Evolutionary conservation across 2,797 vertebrate genomes (phyloP).

Genomic region (Glyptemys insculpta): DNA sequence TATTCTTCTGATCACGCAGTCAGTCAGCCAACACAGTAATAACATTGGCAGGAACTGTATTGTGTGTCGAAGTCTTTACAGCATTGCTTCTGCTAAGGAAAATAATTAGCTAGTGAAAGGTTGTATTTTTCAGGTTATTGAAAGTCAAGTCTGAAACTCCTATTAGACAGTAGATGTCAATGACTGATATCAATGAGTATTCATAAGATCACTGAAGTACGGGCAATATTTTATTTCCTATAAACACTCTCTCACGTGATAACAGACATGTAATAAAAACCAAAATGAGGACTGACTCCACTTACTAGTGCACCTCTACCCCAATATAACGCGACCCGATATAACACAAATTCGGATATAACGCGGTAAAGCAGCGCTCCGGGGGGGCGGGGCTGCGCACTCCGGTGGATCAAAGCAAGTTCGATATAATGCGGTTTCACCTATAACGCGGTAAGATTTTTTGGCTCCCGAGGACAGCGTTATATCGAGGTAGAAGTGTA

Average conservation of each 20-base stretch:
- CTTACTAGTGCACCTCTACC: neutral
- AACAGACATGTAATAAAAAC: neutral
- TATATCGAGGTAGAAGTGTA: neutral
- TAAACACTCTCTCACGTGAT: neutral
- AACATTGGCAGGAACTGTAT: conserved; percentile 38
- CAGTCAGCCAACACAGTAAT: neutral
- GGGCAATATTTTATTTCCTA: conserved; percentile 34
- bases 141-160: conserved; percentile 22
- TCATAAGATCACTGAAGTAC: conserved; percentile 27
- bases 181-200: neutral
- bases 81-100: conserved; percentile 11
- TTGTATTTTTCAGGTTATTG: conserved; percentile 50
- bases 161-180: conserved; percentile 23
- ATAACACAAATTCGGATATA: no score
- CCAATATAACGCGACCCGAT: no score
- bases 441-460: no score
- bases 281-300: neutral
- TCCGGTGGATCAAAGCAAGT: no score
- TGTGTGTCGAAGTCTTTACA: conserved; percentile 39
- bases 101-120: conserved; percentile 61
- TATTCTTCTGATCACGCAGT: neutral
- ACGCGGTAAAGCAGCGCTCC: no score
- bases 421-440: no score
- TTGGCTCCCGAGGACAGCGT: no score
- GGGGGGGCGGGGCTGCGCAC: no score